These are phyloP conservation scores for Pararge aegeria DNA, from an alignment of 1,140 invertebrate species.

Conservation along the genomic window DNA sequence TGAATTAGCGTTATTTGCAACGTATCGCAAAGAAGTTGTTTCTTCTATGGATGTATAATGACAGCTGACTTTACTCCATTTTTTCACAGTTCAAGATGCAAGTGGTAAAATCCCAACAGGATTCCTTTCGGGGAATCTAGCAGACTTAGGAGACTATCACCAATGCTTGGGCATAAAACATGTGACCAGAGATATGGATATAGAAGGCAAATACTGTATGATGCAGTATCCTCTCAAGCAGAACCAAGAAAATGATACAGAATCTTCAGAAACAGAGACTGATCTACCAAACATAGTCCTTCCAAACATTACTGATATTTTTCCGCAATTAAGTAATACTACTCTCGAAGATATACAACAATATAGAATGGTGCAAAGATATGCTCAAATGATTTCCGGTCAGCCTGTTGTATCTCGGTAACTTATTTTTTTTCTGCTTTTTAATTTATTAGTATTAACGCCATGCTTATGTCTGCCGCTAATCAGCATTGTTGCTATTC, in stretches of 20 bases:
- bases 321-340: not conserved
- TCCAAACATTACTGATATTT: not conserved
- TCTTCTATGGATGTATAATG: not conserved
- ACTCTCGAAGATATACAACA: not conserved
- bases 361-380: not conserved
- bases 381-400: not conserved
- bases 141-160: slow-evolving; percentile 46
- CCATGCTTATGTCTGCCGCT: no score
- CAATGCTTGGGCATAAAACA: slow-evolving; percentile 47
- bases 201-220: slow-evolving; percentile 26
- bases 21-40: no score
- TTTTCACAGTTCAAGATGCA: slow-evolving; percentile 38
- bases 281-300: not conserved
- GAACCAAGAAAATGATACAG: not conserved
- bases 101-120: slow-evolving; percentile 45
- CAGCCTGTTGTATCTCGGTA: not conserved
- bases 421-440: not conserved
- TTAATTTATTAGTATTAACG: no score
- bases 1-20: no score
- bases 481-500: no score
- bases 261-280: not conserved
- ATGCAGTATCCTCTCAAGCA: slow-evolving; percentile 33
- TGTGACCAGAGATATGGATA: slow-evolving; percentile 12
- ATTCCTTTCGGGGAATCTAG: slow-evolving; percentile 39
- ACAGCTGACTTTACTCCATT: not conserved